A percentile compares a stretch with the other conserved stretches of the same genome.
Conservation (phyloP, 2,888 invertebrate genomes). For the Dorcus parallelipipedus region DNA sequence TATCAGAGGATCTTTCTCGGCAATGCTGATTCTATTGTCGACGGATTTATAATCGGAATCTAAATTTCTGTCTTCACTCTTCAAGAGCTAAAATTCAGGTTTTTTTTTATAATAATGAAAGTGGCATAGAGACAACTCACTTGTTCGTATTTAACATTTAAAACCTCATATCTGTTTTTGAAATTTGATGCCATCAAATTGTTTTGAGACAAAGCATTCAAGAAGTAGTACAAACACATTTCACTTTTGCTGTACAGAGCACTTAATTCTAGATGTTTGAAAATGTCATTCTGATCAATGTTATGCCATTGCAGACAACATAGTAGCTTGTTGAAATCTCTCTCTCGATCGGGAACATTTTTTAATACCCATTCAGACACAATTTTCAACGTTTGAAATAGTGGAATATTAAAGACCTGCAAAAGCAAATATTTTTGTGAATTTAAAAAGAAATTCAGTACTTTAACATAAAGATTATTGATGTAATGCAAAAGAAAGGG, state of each 20-base stretch:
- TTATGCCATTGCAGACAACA: conserved; percentile 51
- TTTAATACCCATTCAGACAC: conserved; percentile 56
- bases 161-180: conserved; percentile 49
- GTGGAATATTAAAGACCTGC: conserved; percentile 45
- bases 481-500: too few relatives aligned
- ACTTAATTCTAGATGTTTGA: conserved; percentile 56
- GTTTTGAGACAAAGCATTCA: conserved; percentile 47
- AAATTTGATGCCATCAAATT: conserved; percentile 52
- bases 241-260: conserved; percentile 57
- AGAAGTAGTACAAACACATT: conserved; percentile 55
- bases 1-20: conserved; percentile 37
- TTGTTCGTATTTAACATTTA: conserved; percentile 51
- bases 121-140: conserved; percentile 28
- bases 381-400: conserved; percentile 49
- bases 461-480: too few relatives aligned
- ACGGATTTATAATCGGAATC: conserved; percentile 7
- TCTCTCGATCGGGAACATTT: conserved; percentile 52
- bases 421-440: conserved; percentile 11
- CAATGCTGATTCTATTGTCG: conserved; percentile 28
- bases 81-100: conserved; percentile 12
- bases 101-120: neutral
- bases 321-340: conserved; percentile 54
- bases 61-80: conserved; percentile 12
- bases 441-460: too few relatives aligned
- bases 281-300: conserved; percentile 50